A percentile compares a stretch with the other conserved stretches of the same genome.
These are phyloP conservation scores for Drosophila infuscata DNA, from an alignment of 2,888 invertebrate species.

Conservation along the genomic window DNA sequence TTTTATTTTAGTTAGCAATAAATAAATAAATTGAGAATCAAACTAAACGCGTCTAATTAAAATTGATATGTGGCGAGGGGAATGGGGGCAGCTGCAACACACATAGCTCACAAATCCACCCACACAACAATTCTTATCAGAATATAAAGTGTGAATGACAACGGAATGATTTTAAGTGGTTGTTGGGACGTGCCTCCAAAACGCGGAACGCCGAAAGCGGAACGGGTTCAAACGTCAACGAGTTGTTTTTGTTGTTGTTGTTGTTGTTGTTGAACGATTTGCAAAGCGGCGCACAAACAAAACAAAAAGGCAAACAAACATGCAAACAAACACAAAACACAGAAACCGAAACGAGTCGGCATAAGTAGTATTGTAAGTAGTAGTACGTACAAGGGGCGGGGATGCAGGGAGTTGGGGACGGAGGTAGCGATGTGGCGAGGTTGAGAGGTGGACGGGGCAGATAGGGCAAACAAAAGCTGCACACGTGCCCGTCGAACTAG, in stretches of 20 bases:
- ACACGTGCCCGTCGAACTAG: conserved; percentile 84
- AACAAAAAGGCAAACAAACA: conserved; percentile 39
- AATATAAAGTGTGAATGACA: not conserved
- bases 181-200: conserved; percentile 50
- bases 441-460: conserved; percentile 3
- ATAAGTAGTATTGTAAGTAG: conserved; percentile 24
- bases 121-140: not conserved
- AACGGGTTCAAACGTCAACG: conserved; percentile 44
- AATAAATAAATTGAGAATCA: not conserved
- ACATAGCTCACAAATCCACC: not conserved
- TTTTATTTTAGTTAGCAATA: not conserved
- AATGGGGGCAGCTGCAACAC: not conserved
- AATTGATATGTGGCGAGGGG: not conserved
- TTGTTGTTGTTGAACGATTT: conserved; percentile 52
- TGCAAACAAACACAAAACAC: conserved; percentile 69
- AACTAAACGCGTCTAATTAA: not conserved
- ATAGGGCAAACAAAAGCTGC: conserved; percentile 57
- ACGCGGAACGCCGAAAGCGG: conserved; percentile 14
- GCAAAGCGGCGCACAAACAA: conserved; percentile 48
- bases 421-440: conserved; percentile 6
- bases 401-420: not conserved
- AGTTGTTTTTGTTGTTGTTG: conserved; percentile 19
- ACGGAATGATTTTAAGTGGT: not conserved
- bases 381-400: not conserved
- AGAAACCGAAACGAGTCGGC: conserved; percentile 32